Base-by-base conservation (phyloP, 2,797 vertebrate species). In the Urophycis tenuis region DNA sequence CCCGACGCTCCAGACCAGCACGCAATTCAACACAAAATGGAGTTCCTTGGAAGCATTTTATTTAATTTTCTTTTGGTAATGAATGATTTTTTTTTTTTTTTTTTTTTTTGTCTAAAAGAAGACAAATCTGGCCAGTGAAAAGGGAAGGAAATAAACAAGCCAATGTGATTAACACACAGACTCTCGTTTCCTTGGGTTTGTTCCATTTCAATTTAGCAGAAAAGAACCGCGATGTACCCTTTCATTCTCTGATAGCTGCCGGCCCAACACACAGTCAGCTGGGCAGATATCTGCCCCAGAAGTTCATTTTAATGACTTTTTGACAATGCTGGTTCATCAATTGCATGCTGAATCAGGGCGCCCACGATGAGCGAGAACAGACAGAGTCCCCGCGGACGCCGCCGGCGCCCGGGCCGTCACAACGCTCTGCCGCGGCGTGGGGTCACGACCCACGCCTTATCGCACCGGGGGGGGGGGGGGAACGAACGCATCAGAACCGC, bases 251-350 rank as follows among this genome's bases (percentile, higher is more conserved):
- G 89, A 90, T 89, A 91, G 88, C 86, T 89, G 82, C 78, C 85
- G 82, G 83, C 84, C 82, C 88, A 84, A 84, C 32, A 81, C 80
- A 85, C 86, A 87, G 84, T 90, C 87, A 84, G 78, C 84, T 30
- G 85, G 87, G 88, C 89, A 86, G 83, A 89, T 89, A 90, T 91
- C 85, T 88, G 81, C 76, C 83, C 81, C 75, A 87, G 86, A 90
- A 89, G 91, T 89, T 91, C 85, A 91, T 91, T 91, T 88, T 90
- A 91, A 91, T 89, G 83, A 89, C 88, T 90, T 89, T 64, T 88
- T 83, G 83, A 90, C 84, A 75, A 86, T 75, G 80, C 78, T 81
- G 89, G 89, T 90, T 89, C 89, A 91, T 89, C 88, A 84, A 69
- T 85, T 87, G 91, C 89, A 91, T 90, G 88, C 89, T 88, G 91